A percentile compares a stretch with the other conserved stretches of the same genome.
Conservation (phyloP, 2,888 invertebrate species). For the Nezara viridula region DNA sequence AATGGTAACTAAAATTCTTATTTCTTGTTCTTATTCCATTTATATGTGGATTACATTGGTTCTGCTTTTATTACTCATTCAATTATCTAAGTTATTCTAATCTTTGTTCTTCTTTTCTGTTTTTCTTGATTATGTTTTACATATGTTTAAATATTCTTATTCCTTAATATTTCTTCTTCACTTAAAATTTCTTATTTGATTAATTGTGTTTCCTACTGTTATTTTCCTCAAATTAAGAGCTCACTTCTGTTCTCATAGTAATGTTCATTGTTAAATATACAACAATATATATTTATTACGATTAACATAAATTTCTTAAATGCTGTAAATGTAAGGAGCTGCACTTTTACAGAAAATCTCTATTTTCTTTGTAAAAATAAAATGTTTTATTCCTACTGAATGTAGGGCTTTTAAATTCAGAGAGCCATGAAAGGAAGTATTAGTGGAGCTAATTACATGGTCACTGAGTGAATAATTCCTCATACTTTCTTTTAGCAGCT, state of each 20-base stretch:
- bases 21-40: not conserved
- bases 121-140: not conserved
- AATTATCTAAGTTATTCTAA: not conserved
- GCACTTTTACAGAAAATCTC: not conserved
- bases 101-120: not conserved
- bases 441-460: not conserved
- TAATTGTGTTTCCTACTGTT: no score
- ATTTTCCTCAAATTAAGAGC: no score
- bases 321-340: not conserved
- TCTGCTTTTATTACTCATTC: not conserved
- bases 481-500: slow-evolving; percentile 31
- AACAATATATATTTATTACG: no score
- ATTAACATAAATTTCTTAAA: no score
- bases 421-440: slow-evolving; percentile 2
- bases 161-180: not conserved
- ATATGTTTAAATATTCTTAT: not conserved
- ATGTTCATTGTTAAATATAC: no score
- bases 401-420: not conserved
- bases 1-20: not conserved
- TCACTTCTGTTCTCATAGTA: no score
- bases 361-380: not conserved
- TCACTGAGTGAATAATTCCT: slow-evolving; percentile 28
- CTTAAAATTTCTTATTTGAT: no score
- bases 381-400: not conserved
- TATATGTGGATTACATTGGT: not conserved